phyloP scores from a whole-genome alignment of 2,113 vertebrate genomes.

The Prietella phreatophila region DNA sequence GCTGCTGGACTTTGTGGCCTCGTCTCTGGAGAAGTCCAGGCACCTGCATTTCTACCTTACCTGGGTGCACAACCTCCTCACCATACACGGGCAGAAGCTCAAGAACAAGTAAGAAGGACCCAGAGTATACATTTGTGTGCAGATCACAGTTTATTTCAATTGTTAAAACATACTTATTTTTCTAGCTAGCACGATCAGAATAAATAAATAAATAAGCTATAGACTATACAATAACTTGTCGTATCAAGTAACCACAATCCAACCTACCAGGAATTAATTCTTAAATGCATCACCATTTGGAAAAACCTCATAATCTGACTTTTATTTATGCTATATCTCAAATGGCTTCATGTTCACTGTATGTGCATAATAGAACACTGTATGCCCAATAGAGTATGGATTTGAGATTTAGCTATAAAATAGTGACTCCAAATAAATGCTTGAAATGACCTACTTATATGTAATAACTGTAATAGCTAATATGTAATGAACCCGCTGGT shows the following conservation, averaged over 20 bases:
- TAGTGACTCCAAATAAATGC: too few species aligned
- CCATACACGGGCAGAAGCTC: slow-evolving; percentile 85
- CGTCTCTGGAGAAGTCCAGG: slow-evolving; percentile 80
- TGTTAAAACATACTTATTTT: not conserved
- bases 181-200: not conserved
- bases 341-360: not conserved
- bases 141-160: not conserved
- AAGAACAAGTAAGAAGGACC: slow-evolving; percentile 80
- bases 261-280: not conserved
- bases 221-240: not conserved
- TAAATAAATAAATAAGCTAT: too few species aligned
- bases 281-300: not conserved
- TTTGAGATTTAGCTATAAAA: not conserved
- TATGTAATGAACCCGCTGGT: not conserved
- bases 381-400: not conserved
- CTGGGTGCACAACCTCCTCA: slow-evolving; percentile 86
- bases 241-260: not conserved
- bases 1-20: slow-evolving; percentile 82
- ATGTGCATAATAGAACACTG: not conserved
- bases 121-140: not conserved
- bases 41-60: slow-evolving; percentile 93
- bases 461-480: too few species aligned
- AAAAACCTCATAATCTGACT: not conserved
- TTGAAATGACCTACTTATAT: too few species aligned
- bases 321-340: not conserved